Evolutionary conservation across 1,140 invertebrate species (phyloP).

Genomic region (Meloidogyne floridensis): DNA sequence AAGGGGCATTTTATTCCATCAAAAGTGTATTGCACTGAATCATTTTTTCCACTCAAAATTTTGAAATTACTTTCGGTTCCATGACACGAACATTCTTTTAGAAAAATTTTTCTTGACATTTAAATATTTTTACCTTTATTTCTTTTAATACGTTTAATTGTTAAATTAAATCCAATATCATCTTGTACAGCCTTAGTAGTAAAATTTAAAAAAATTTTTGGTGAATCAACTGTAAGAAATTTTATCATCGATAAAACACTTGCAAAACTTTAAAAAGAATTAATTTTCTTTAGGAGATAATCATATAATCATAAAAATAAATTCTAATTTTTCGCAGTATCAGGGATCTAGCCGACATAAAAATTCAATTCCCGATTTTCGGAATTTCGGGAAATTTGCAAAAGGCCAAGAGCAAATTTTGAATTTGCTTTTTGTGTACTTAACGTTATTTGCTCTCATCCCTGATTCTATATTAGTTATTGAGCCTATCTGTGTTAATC

Average conservation of each 20-base stretch:
- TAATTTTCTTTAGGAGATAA: too few species aligned
- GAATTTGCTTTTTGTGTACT: too few species aligned
- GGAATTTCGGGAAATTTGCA: too few species aligned
- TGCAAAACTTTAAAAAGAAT: conserved; percentile 32
- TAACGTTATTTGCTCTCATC: accelerated
- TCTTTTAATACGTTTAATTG: conserved; percentile 33
- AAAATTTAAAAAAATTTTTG: conserved; percentile 29
- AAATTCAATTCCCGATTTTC: too few species aligned
- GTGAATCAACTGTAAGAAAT: conserved; percentile 40
- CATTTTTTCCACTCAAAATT: neutral
- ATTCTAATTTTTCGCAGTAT: too few species aligned
- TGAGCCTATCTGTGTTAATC: too few species aligned
- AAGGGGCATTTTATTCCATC: conserved; percentile 21
- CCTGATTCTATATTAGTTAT: too few species aligned
- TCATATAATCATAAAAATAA: too few species aligned
- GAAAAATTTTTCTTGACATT: too few species aligned
- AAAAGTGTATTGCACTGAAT: conserved; percentile 18
- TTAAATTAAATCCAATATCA: conserved; percentile 41
- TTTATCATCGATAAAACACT: conserved; percentile 26
- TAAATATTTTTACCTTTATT: conserved; percentile 29
- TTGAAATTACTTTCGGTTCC: neutral
- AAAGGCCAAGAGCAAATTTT: too few species aligned
- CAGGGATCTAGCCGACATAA: too few species aligned
- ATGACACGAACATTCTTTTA: conserved; percentile 16
- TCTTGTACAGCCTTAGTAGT: conserved; percentile 42